Evolutionary conservation across 1,140 invertebrate genomes (phyloP).

Genomic region (Probaryconus sp.): DNA sequence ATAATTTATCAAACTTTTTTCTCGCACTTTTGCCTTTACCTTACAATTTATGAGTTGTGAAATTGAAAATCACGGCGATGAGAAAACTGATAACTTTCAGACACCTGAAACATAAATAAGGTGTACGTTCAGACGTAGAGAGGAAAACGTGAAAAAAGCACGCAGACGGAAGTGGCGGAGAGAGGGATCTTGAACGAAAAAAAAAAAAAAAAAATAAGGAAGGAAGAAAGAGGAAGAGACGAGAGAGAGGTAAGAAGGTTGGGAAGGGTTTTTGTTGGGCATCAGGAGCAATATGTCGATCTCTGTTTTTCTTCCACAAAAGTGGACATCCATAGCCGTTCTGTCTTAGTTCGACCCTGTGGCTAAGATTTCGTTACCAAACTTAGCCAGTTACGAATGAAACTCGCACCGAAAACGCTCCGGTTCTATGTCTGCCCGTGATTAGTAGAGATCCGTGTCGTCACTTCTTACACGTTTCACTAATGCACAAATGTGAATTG

Average conservation of each 20-base stretch:
- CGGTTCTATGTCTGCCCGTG: slow-evolving; percentile 30
- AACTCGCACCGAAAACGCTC: slow-evolving; percentile 60
- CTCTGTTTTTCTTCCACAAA: too few relatives aligned
- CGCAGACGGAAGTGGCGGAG: slow-evolving; percentile 27
- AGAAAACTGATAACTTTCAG: slow-evolving; percentile 30
- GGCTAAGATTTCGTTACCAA: slow-evolving; percentile 63
- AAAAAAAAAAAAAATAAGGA: slow-evolving; percentile 11
- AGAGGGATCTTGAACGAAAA: too few relatives aligned
- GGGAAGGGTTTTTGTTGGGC: slow-evolving; percentile 7
- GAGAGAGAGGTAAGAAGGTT: slow-evolving; percentile 37
- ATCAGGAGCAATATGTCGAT: slow-evolving; percentile 50
- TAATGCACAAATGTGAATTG: slow-evolving; percentile 52
- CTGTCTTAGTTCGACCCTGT: slow-evolving; percentile 62
- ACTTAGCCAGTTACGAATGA: slow-evolving; percentile 68
- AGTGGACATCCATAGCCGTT: slow-evolving; percentile 60
- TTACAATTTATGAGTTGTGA: slow-evolving; percentile 4
- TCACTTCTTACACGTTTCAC: slow-evolving; percentile 36
- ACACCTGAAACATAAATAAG: slow-evolving; percentile 49
- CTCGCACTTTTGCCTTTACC: neutral
- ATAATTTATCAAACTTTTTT: slow-evolving; percentile 4
- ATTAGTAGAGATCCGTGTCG: slow-evolving; percentile 23
- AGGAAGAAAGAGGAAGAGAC: slow-evolving; percentile 16
- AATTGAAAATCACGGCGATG: slow-evolving; percentile 42
- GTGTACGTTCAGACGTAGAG: slow-evolving; percentile 6
- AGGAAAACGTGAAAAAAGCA: slow-evolving; percentile 34